phyloP scores from a whole-genome alignment of 2,797 vertebrate genomes.

The Austrolebias charrua region DNA sequence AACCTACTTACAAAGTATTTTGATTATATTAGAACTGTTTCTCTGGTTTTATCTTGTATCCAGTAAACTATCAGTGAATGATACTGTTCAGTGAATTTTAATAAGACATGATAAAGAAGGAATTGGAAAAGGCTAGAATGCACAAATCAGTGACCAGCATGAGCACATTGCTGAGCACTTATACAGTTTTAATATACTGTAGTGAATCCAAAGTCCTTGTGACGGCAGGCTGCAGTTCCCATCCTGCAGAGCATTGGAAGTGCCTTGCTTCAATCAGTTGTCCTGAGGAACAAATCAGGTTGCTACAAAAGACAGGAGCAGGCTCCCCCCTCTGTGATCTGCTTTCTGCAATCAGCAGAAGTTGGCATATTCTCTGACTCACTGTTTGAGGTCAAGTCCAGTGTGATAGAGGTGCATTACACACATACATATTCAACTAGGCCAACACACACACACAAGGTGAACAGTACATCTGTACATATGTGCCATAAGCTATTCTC shows the following conservation, averaged over 20 bases:
- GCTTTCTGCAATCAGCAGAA: conserved; percentile 57
- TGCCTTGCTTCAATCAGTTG: conserved; percentile 51
- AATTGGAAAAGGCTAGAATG: background rate
- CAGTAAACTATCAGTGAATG: conserved; percentile 3
- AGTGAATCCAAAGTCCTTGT: conserved; percentile 14
- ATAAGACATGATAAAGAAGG: conserved; percentile 8
- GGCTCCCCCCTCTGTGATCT: conserved; percentile 53
- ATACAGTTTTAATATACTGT: conserved; percentile 7
- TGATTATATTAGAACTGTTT: background rate
- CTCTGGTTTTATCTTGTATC: conserved; percentile 13
- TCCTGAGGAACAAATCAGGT: conserved; percentile 40
- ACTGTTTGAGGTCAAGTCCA: conserved; percentile 38
- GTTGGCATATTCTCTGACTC: conserved; percentile 42
- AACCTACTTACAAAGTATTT: conserved; percentile 16
- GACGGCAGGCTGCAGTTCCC: conserved; percentile 11
- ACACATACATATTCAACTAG: background rate
- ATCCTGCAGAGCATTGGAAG: conserved; percentile 28
- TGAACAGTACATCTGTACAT: background rate
- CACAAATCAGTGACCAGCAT: conserved; percentile 6
- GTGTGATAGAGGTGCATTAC: conserved; percentile 7
- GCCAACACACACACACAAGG: background rate
- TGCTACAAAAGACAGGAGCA: conserved; percentile 40
- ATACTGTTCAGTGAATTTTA: background rate
- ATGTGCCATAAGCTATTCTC: background rate
- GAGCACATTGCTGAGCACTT: conserved; percentile 19